Percentiles rank a stretch among this genome's conserved stretches.
phyloP scores from a whole-genome alignment of 2,888 invertebrate species.

The Lacanobia wlatinum region DNA sequence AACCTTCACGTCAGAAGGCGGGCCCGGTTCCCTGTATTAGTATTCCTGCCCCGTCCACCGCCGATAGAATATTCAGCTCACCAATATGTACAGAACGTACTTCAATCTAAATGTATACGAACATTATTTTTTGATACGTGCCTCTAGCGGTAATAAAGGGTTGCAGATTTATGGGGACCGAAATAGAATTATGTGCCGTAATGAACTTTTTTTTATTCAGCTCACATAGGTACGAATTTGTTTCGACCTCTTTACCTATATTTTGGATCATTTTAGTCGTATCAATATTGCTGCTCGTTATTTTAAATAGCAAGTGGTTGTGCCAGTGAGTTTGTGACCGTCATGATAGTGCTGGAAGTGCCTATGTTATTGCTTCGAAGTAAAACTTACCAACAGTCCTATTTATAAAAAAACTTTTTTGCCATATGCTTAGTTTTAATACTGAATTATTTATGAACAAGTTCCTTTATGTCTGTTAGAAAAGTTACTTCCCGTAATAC shows the following conservation, averaged over 20 bases:
- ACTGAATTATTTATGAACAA: no score
- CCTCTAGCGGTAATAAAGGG: constrained; percentile 56
- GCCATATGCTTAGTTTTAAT: no score
- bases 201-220: constrained; percentile 35
- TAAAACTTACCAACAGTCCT: no score
- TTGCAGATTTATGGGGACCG: constrained; percentile 45
- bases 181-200: constrained; percentile 49
- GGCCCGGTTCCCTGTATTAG: constrained; percentile 53
- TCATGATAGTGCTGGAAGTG: background rate
- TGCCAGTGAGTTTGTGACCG: background rate
- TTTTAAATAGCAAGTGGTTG: background rate
- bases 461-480: background rate
- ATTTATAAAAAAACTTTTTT: no score
- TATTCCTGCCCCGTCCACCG: constrained; percentile 65
- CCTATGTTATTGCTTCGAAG: background rate
- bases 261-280: background rate
- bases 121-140: constrained; percentile 72
- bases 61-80: constrained; percentile 73
- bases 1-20: constrained; percentile 32
- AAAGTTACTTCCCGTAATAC: background rate
- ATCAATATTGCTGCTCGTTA: constrained; percentile 13
- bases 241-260: background rate
- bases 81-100: constrained; percentile 63
- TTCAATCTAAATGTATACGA: constrained; percentile 71
- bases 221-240: constrained; percentile 9